A percentile compares a stretch with the other conserved stretches of the same genome.
These are phyloP conservation scores for Dinocampus coccinellae DNA, from an alignment of 2,888 invertebrate species.

Conservation along the genomic window DNA sequence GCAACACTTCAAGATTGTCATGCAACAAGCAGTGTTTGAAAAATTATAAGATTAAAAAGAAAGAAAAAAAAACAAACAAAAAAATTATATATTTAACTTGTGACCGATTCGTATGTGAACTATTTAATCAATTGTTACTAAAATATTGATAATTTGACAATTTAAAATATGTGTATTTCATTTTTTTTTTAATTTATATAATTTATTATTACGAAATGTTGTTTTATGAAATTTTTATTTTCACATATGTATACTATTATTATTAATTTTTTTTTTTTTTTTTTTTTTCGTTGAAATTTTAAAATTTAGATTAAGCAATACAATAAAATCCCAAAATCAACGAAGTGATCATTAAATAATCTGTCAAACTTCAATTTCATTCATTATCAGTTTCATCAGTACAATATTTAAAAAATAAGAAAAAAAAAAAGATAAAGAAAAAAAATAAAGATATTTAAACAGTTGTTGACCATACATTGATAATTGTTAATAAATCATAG, in stretches of 20 bases:
- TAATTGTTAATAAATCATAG: constrained; percentile 50
- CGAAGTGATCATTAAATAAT: not conserved
- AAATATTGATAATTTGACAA: not conserved
- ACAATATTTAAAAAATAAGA: too few relatives aligned
- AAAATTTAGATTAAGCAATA: too few relatives aligned
- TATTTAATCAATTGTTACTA: not conserved
- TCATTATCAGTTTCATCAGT: too few relatives aligned
- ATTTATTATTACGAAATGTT: not conserved
- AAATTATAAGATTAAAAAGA: constrained; percentile 13
- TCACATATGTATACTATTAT: too few relatives aligned
- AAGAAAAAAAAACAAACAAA: not conserved
- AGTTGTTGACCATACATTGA: constrained; percentile 47
- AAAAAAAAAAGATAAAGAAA: constrained; percentile 16
- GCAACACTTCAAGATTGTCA: constrained; percentile 67
- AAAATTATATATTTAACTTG: not conserved
- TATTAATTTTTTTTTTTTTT: too few relatives aligned
- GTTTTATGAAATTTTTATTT: not conserved
- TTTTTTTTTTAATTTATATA: not conserved
- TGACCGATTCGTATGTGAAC: not conserved
- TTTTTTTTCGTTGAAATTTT: too few relatives aligned
- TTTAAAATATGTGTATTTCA: not conserved
- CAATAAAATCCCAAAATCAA: too few relatives aligned
- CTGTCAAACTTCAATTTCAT: not conserved
- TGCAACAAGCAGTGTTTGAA: constrained; percentile 66
- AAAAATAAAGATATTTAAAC: constrained; percentile 27